Evolutionary conservation across 2,113 vertebrate genomes (phyloP).

Genomic region (Rhegmatorhina hoffmannsi): DNA sequence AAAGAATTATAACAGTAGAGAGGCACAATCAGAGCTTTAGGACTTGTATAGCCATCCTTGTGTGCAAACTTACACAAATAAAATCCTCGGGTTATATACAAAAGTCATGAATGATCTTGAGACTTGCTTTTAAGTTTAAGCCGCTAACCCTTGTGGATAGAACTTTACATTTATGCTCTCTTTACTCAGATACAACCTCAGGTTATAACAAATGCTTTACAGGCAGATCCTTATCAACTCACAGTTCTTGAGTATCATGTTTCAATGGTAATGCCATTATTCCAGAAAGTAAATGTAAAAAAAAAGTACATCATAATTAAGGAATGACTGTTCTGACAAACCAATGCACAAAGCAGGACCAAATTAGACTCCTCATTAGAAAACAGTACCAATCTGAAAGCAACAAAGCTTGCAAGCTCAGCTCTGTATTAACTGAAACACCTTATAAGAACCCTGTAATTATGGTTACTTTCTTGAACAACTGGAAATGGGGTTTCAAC

Average conservation of each 20-base stretch:
- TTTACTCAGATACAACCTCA: neutral
- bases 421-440: neutral
- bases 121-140: neutral
- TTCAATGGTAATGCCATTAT: neutral
- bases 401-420: neutral
- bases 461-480: neutral
- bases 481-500: neutral
- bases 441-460: neutral
- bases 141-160: accelerated
- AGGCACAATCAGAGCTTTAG: neutral
- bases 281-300: neutral
- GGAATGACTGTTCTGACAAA: neutral
- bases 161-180: neutral
- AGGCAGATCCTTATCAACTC: neutral
- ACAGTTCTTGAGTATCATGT: neutral
- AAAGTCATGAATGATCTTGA: neutral
- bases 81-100: neutral
- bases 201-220: neutral
- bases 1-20: neutral
- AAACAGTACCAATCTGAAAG: neutral
- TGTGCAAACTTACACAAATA: neutral
- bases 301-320: neutral
- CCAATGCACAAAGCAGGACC: neutral
- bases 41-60: neutral
- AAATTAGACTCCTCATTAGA: neutral